These are phyloP conservation scores for Tinamus major DNA, from an alignment of 2,797 vertebrate species.

Conservation along the genomic window DNA sequence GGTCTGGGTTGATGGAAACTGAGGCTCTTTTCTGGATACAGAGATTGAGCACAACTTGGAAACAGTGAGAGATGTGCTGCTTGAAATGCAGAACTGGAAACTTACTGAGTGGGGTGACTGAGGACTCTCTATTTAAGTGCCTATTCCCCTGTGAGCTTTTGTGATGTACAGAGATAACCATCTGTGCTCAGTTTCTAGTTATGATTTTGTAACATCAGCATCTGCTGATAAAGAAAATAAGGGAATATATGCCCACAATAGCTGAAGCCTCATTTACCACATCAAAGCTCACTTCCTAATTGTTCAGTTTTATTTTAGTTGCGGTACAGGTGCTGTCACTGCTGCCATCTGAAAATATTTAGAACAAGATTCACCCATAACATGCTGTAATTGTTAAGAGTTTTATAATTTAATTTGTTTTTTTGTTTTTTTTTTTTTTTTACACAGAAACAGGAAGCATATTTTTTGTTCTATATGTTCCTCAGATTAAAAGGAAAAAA, in stretches of 20 bases:
- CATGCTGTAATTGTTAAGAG: neutral
- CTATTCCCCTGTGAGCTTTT: conserved; percentile 70
- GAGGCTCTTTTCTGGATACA: neutral
- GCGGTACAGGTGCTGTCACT: conserved; percentile 31
- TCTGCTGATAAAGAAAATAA: conserved; percentile 78
- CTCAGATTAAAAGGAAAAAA: neutral
- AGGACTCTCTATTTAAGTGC: conserved; percentile 52
- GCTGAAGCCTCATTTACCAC: conserved; percentile 71
- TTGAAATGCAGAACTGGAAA: conserved; percentile 55
- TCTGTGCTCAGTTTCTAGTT: conserved; percentile 76
- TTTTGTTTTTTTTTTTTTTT: neutral
- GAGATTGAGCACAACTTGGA: neutral
- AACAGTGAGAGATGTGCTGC: conserved; percentile 32
- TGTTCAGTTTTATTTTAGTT: conserved; percentile 49
- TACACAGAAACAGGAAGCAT: neutral
- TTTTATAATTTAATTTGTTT: neutral
- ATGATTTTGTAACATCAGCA: conserved; percentile 78
- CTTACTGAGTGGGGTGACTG: conserved; percentile 42
- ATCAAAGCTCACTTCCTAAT: conserved; percentile 64
- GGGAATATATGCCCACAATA: conserved; percentile 65
- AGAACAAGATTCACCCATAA: neutral
- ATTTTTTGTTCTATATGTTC: neutral
- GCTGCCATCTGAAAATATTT: neutral
- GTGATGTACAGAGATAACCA: conserved; percentile 69
- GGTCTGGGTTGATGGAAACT: neutral